A percentile compares a stretch with the other conserved stretches of the same genome.
Evolutionary conservation across 2,888 invertebrate genomes (phyloP).

Genomic region (Melipona beecheii): DNA sequence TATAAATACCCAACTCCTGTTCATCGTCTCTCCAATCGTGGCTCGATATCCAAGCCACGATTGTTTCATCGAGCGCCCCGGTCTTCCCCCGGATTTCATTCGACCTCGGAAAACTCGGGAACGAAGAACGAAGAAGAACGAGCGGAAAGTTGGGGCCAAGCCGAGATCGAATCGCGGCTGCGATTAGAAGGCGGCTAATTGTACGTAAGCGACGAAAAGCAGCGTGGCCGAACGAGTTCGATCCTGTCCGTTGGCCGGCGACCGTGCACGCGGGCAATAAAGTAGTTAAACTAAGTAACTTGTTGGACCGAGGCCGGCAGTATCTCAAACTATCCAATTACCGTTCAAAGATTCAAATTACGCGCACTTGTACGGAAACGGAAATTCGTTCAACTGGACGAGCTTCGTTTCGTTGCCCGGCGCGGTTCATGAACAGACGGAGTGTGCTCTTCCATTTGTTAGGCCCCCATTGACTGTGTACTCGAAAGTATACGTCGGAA

Average conservation of each 20-base stretch:
- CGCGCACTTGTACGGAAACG: constrained; percentile 54
- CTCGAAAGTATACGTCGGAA: constrained; percentile 19
- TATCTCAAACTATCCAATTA: constrained; percentile 60
- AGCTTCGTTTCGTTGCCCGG: constrained; percentile 27
- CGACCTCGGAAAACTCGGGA: neutral
- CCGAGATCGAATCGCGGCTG: constrained; percentile 46
- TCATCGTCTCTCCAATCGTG: neutral
- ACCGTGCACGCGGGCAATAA: constrained; percentile 43
- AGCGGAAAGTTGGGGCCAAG: constrained; percentile 23
- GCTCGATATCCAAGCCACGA: neutral
- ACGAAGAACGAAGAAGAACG: constrained; percentile 12
- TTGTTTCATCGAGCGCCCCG: neutral
- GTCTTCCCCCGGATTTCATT: constrained; percentile 16
- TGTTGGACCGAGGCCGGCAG: constrained; percentile 36
- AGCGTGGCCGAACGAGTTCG: constrained; percentile 24
- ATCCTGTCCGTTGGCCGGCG: constrained; percentile 6
- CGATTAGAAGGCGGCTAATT: constrained; percentile 51
- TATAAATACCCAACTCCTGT: neutral
- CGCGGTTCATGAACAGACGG: constrained; percentile 16
- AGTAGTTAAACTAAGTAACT: constrained; percentile 57
- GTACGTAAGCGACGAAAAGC: constrained; percentile 54
- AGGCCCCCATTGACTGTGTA: constrained; percentile 26
- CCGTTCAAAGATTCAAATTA: constrained; percentile 57
- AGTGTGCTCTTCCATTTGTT: constrained; percentile 29
- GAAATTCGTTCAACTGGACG: constrained; percentile 48